Evolutionary conservation across 2,797 vertebrate species (phyloP).

Genomic region (Sarcophilus harrisii): DNA sequence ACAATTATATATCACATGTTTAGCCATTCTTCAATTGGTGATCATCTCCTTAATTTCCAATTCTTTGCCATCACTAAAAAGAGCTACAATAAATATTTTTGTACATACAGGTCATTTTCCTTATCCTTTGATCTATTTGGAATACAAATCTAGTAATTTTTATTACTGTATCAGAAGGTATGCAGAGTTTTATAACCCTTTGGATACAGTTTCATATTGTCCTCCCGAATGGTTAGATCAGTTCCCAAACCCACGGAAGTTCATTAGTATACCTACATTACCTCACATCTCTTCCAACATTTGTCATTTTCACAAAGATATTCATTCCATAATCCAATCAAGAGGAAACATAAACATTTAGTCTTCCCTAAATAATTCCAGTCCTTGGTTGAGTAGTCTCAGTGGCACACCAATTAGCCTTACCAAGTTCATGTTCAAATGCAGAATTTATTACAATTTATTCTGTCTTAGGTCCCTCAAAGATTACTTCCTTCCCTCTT

Average conservation of each 20-base stretch:
- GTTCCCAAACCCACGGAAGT: background rate
- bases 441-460: background rate
- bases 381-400: background rate
- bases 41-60: background rate
- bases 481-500: background rate
- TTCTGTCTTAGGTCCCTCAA: background rate
- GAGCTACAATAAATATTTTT: background rate
- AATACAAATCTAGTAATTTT: background rate
- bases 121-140: background rate
- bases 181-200: background rate
- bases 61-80: background rate
- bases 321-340: background rate
- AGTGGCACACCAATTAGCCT: background rate
- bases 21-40: background rate
- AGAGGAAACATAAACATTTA: background rate
- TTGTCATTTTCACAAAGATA: background rate
- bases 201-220: background rate
- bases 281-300: background rate
- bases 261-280: background rate
- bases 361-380: background rate
- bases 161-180: background rate
- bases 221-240: background rate
- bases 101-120: background rate
- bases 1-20: background rate
- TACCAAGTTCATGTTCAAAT: background rate